Evolutionary conservation across 2,797 vertebrate genomes (phyloP).

Genomic region (Sebastes alutus): DNA sequence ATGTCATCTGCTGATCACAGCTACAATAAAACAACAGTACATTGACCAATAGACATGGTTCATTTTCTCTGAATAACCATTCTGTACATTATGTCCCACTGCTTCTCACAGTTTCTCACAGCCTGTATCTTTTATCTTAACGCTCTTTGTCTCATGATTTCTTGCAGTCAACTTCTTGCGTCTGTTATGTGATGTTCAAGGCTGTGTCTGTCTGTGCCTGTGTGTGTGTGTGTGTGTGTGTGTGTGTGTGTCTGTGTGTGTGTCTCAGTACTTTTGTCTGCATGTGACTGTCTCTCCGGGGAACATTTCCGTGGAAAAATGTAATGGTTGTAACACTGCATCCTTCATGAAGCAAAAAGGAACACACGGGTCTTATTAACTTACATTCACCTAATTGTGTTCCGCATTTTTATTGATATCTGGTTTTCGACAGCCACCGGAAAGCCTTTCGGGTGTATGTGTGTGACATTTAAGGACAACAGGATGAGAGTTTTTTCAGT

Average conservation of each 20-base stretch:
- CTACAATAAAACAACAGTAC: background rate
- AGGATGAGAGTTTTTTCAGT: background rate
- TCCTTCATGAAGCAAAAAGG: constrained; percentile 1
- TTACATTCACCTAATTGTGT: background rate
- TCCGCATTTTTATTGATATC: background rate
- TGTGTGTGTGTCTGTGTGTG: constrained; percentile 8
- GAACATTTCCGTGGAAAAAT: constrained; percentile 39
- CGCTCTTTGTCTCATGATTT: constrained; percentile 38
- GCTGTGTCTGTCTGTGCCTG: constrained; percentile 17
- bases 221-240: constrained; percentile 4
- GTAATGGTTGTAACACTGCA: background rate
- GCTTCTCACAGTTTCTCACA: constrained; percentile 23
- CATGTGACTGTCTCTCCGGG: constrained; percentile 56
- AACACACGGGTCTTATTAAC: background rate
- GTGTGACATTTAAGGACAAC: background rate
- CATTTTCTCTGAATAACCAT: background rate
- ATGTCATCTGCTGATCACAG: background rate
- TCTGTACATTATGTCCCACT: background rate
- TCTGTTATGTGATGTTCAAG: constrained; percentile 49
- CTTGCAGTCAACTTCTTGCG: constrained; percentile 11
- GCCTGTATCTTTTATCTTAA: constrained; percentile 35
- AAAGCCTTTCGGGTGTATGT: background rate
- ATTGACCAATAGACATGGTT: background rate
- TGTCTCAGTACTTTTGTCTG: constrained; percentile 19
- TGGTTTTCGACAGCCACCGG: background rate